phyloP scores from a whole-genome alignment of 2,888 invertebrate species.

The Conus canariensis region DNA sequence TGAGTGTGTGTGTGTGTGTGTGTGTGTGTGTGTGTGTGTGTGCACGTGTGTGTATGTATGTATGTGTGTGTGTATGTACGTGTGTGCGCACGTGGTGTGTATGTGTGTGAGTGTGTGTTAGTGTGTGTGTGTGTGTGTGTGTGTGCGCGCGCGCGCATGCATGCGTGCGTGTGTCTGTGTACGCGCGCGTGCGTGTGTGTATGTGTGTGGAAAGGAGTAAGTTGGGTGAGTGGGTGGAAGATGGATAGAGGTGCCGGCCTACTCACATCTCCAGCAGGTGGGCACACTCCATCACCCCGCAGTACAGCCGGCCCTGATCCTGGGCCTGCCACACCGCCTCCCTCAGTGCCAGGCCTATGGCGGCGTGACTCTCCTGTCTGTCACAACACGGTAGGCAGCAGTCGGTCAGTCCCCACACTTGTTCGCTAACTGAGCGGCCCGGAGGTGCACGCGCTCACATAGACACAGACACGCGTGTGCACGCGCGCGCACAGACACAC shows the following conservation, averaged over 20 bases:
- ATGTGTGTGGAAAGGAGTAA: not conserved
- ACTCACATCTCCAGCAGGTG: slow-evolving; percentile 49
- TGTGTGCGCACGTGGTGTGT: not conserved
- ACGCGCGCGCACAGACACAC: too few species aligned
- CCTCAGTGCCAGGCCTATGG: slow-evolving; percentile 40
- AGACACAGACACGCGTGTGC: too few species aligned
- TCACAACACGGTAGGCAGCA: not conserved
- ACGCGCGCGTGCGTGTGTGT: not conserved
- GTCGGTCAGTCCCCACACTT: not conserved
- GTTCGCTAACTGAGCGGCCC: not conserved
- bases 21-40: too few species aligned
- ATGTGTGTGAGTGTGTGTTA: not conserved
- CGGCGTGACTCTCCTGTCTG: slow-evolving; percentile 21
- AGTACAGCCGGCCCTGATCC: slow-evolving; percentile 44
- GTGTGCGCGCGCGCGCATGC: too few species aligned
- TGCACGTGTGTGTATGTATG: not conserved
- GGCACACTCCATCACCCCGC: slow-evolving; percentile 45
- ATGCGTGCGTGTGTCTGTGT: too few species aligned
- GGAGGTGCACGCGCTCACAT: not conserved
- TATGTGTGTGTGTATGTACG: too few species aligned
- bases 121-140: too few species aligned
- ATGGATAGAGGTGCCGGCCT: too few species aligned
- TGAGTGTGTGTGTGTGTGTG: not conserved
- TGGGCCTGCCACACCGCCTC: slow-evolving; percentile 49
- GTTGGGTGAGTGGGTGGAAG: not conserved